These are phyloP conservation scores for Clarias magur DNA, from an alignment of 2,113 vertebrate genomes.

Conservation along the genomic window DNA sequence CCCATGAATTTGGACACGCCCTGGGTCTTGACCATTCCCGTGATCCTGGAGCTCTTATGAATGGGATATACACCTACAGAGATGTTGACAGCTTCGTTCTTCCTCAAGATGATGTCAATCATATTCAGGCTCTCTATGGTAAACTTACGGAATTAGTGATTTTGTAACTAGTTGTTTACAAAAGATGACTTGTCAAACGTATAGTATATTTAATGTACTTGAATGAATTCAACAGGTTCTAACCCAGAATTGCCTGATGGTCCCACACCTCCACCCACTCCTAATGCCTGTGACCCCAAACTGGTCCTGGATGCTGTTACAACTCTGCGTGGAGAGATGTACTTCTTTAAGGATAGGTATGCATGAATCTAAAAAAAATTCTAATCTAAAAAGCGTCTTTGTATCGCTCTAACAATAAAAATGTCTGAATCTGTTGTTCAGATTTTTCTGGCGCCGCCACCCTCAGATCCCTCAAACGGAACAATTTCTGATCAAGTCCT, in stretches of 20 bases:
- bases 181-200: neutral
- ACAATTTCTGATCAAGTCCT: slow-evolving; percentile 77
- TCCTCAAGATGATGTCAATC: slow-evolving; percentile 83
- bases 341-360: slow-evolving; percentile 91
- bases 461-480: slow-evolving; percentile 56
- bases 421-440: slow-evolving; percentile 55
- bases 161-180: neutral
- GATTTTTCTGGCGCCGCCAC: slow-evolving; percentile 84
- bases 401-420: neutral
- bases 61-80: slow-evolving; percentile 76
- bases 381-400: neutral
- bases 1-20: slow-evolving; percentile 94
- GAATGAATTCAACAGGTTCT: slow-evolving; percentile 49
- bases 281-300: slow-evolving; percentile 77
- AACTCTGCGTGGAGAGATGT: slow-evolving; percentile 80
- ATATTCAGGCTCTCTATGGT: slow-evolving; percentile 94
- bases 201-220: neutral
- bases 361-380: neutral
- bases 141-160: slow-evolving; percentile 34
- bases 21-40: slow-evolving; percentile 86
- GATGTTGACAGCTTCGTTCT: slow-evolving; percentile 76
- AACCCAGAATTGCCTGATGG: slow-evolving; percentile 47
- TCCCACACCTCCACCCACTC: slow-evolving; percentile 70
- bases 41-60: slow-evolving; percentile 89
- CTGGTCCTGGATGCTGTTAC: slow-evolving; percentile 82